phyloP scores from a whole-genome alignment of 2,888 invertebrate genomes.

The Ashinkailepas kermadecensis region DNA sequence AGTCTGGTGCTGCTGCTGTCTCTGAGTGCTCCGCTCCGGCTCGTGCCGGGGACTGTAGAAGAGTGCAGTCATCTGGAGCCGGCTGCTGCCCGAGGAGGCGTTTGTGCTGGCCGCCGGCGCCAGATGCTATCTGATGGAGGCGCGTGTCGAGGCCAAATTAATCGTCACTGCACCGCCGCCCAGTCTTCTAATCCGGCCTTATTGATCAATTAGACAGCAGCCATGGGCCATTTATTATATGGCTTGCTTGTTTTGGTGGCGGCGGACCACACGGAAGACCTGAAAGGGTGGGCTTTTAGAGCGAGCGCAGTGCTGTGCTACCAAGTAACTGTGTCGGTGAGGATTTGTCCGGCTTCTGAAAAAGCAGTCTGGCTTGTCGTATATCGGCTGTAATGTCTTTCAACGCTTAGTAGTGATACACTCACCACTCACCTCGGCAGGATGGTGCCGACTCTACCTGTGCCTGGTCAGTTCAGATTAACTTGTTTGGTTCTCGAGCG shows the following conservation, averaged over 20 bases:
- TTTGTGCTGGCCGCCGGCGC: neutral
- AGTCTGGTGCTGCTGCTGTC: too few relatives aligned
- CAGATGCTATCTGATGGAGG: neutral
- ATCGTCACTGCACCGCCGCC: neutral
- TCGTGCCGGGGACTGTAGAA: too few relatives aligned
- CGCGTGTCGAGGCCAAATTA: neutral
- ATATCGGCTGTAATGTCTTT: too few relatives aligned
- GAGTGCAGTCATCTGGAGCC: neutral
- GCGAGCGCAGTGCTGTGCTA: neutral
- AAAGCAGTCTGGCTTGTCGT: too few relatives aligned
- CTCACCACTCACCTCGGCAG: too few relatives aligned
- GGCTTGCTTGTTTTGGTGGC: neutral
- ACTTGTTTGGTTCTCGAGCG: too few relatives aligned
- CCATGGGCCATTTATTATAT: neutral
- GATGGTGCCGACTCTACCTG: too few relatives aligned
- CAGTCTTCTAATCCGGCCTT: neutral
- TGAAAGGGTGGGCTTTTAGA: slow-evolving; percentile 10
- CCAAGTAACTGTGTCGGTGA: too few relatives aligned
- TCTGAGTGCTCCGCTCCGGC: too few relatives aligned
- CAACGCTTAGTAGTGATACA: too few relatives aligned
- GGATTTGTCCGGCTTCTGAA: too few relatives aligned
- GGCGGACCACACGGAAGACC: neutral
- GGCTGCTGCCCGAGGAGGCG: neutral
- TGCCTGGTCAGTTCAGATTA: too few relatives aligned
- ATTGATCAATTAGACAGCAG: neutral